Evolutionary conservation across 2,113 vertebrate species (phyloP).

Genomic region (Aldabrachelys gigantea): DNA sequence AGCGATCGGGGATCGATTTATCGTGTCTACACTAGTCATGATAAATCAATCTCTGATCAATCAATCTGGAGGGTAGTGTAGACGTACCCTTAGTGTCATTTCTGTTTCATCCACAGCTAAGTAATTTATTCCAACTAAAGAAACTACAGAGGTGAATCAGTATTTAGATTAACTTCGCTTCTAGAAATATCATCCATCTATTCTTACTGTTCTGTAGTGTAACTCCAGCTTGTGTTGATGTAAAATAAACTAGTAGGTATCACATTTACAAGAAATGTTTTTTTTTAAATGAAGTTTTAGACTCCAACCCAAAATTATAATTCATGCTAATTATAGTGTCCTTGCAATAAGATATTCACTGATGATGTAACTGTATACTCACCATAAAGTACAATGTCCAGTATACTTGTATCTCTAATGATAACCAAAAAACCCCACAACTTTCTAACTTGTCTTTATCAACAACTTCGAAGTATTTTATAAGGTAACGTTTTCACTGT

Average conservation of each 20-base stretch:
- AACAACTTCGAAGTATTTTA: background rate
- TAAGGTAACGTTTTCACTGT: background rate
- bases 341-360: background rate
- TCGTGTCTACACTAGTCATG: too few species aligned
- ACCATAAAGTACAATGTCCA: background rate
- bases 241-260: background rate
- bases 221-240: background rate
- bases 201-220: background rate
- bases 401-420: background rate
- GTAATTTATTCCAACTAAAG: background rate
- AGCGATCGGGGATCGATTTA: too few species aligned
- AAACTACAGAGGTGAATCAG: background rate
- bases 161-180: background rate
- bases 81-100: background rate
- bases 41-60: too few species aligned
- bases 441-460: background rate
- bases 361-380: background rate
- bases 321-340: background rate
- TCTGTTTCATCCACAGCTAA: background rate
- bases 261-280: background rate
- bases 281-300: background rate
- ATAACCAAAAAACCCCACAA: background rate
- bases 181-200: background rate
- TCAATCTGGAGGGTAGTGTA: too few species aligned
- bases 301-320: background rate